Base-by-base conservation (phyloP, 2,888 invertebrate genomes). In the Acanthosoma haemorrhoidale region DNA sequence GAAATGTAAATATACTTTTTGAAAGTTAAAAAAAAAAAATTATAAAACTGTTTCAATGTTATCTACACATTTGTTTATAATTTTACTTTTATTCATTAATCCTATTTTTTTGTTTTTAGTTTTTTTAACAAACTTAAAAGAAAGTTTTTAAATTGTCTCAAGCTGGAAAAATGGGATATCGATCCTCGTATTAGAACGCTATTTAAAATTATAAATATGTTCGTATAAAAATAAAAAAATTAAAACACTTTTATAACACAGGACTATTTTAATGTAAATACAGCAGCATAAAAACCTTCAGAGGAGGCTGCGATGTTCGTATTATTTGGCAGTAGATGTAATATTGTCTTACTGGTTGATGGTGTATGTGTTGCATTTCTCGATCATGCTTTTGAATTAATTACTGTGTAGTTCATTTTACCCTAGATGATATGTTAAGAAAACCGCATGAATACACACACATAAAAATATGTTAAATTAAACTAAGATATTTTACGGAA, bases 261-360 rank as follows among this genome's bases (percentile, higher is more conserved):
- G n/a, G n/a, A n/a, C n/a, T n/a, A n/a, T 9, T 36, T 3, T 34
- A 15, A 16, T 57, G n/a, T 58, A 63, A 69, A 69, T 69, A 57
- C 60, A 18, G 43, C 61, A 61, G 43, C 51, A 66, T 16, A 57
- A 32, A 15, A 67, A 43, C 51, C 43, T 39, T 57, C 38, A 64
- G 71, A 71, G 71, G 71, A 71, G 71, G 71, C 69, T 71, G 64
- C 71, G 71, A 71, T 15, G 71, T 71, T 64, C 57, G 61, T 29
- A 69, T 41, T 68, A 38, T 41, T 68, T 58, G 34, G 57, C 15
- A 43, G 71, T 71, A 68, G 32, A 31, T 60, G 38, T 61, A 63
- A 43, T 39, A 58, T 68, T 59, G 68, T 59, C n/a, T 68, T 59
- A 63, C 21, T 51, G 68, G 68, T 69, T 51, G 60, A 57, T 71